These are phyloP conservation scores for Coelopa pilipes DNA, from an alignment of 2,888 invertebrate genomes.

Conservation along the genomic window DNA sequence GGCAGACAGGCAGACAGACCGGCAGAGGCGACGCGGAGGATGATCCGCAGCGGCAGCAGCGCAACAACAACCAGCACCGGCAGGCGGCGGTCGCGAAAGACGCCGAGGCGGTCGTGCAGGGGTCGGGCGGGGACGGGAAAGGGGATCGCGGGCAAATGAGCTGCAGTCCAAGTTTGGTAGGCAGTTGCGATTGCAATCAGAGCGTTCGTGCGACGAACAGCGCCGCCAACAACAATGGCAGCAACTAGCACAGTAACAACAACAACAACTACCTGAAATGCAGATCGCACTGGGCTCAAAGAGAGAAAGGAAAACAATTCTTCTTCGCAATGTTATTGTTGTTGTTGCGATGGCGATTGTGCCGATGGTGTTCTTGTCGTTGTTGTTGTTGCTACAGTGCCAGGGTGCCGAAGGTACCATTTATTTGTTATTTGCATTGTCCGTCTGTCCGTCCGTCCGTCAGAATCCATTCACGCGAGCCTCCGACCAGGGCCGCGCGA, in stretches of 20 bases:
- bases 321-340: too few relatives aligned
- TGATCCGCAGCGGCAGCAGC: not conserved
- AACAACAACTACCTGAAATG: not conserved
- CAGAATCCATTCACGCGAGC: too few relatives aligned
- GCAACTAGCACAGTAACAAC: not conserved
- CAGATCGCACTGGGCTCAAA: not conserved
- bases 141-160: not conserved
- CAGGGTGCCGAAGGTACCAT: slow-evolving; percentile 9
- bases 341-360: too few relatives aligned
- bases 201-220: slow-evolving; percentile 14
- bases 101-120: too few relatives aligned
- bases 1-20: too few relatives aligned
- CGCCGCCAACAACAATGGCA: not conserved
- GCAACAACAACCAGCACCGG: too few relatives aligned
- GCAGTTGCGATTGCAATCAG: slow-evolving; percentile 15
- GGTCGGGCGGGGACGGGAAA: too few relatives aligned
- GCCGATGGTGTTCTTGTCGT: too few relatives aligned
- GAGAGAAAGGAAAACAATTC: not conserved
- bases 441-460: too few relatives aligned
- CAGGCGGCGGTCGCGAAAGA: not conserved
- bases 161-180: not conserved
- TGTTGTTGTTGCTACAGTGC: not conserved
- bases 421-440: slow-evolving; percentile 3
- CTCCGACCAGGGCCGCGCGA: too few relatives aligned
- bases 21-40: too few relatives aligned